Evolutionary conservation across 2,797 vertebrate species (phyloP), one percentile per base, ranked within the genome.

Genomic region (Zenarchopterus dispar): DNA sequence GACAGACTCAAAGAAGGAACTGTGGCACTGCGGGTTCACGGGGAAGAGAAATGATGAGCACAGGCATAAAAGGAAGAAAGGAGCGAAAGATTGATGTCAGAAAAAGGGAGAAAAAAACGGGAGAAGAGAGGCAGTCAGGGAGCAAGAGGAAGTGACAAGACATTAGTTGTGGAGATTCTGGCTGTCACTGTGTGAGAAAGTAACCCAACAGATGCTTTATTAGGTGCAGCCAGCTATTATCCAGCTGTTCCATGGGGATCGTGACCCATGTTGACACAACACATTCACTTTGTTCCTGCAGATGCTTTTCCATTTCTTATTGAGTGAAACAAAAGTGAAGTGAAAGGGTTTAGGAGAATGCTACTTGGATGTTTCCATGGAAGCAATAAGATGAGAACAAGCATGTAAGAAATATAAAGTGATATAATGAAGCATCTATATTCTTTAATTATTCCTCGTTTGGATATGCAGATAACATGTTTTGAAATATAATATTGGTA

Each of bases 1-100:
- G 74, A 82, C 24, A 69, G 77, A 85, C 68, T 83, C 61, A 52
- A 64, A 31, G 56, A 67, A 62, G 73, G 60, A 77, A 62, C 56
- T 21, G 16, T 47, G 63, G 70, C 15, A 50, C 8, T 26, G 67
- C 9, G 39, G 56, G 64, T 79, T 80, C 65, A 36, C 48, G 47
- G 19, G 55, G 62, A 19, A 9, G 59, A 75, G 67, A 45, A 50
- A 44, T 56, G 67, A 80, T 65, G 78, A 78, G 75, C 33, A 5
- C 21, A 67, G 67, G 60, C 62, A 59, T 19, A 45, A 45, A 45
- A 45, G 56, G 60, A 31, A 60, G 64, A 28, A 47, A 36, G 13
- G 2, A 39, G 3, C 36, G 9, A 57, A 58, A 71, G 77, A 81
- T 59, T 56, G 69, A 82, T 73, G 70, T 52, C 47, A 56, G 66